Evolutionary conservation across 2,888 invertebrate species (phyloP), one percentile per base, ranked within the genome.

Genomic region (Griposia aprilina): DNA sequence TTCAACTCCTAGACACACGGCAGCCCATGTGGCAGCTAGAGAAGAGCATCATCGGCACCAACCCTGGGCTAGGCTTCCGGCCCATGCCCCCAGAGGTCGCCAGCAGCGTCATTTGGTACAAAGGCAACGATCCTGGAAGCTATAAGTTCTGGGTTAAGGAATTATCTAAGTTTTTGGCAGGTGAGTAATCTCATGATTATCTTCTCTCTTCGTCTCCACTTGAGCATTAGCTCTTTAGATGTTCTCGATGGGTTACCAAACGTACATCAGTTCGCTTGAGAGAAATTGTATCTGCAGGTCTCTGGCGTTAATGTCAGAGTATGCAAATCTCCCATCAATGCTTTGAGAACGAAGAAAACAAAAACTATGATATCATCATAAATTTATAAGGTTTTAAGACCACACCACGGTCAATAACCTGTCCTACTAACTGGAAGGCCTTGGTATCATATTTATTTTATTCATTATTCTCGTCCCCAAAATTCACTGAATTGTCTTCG

Each of bases 81-180:
- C 99, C 99, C 13, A 98, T 98, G 97, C 99, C 99, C 13, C 98
- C 98, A 65, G 97, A 97, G 76, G 98, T 99, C 65, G 99, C 99
- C 90, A 99, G 99, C 93, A 99, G 99, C 57, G 97, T 99, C 86
- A 99, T 99, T 94, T 99, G 99, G 98, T 99, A 99, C 97, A 98
- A 98, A 93, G 98, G 98, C 63, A 98, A 98, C 26, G 98, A 98
- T 82, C 97, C 97, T 76, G 97, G 97, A 70, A 98, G 98, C 92
- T 98, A 98, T 92, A 97, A 97, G 85, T 97, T 98, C 91, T 99
- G 99, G 99, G 98, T 98, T 41, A 97, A 98, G 45, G 97, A 98
- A 78, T 94, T 99, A 67, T 97, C 98, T 76, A 93, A 97, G 20
- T 99, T 99, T 94, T 97, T 99, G 80, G 97, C 97, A 92, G 98